Base-by-base conservation (phyloP, 2,113 vertebrate genomes). In the Rostratula benghalensis region DNA sequence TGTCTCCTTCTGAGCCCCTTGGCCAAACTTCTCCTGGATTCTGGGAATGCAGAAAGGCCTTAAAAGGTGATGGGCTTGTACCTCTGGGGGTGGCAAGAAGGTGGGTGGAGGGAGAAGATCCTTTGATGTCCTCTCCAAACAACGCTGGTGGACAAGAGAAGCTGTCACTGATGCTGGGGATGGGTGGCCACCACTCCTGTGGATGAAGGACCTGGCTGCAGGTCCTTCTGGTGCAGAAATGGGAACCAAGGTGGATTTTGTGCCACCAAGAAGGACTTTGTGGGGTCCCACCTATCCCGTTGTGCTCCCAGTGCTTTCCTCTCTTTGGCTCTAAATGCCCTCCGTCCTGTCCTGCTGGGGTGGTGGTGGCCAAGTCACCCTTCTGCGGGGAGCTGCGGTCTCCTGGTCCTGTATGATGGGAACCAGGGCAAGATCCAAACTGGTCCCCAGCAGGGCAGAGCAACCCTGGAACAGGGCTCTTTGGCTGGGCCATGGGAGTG, bases 141-240 rank as follows among this genome's bases (percentile, higher is more conserved):
- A 12, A 45, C 43, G 12, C 60, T 3, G 28, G 3, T 14, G 41
- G n/a, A 13, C 8, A 9, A 56, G 69, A 13, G 28, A 65, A 11
- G 63, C 28, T 22, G 9, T 22, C 28, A 6, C 39, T 65, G 37
- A 7, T 1, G 22, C n/a, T 41, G 43, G 16, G 31, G 51, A 8
- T 0, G 1, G 21, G 48, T 5, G 53, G 17, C 19, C 25, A 9
- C 13, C 6, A 0, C 30, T 39, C 11, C 59, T 7, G 25, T 0
- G 1, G 33, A 1, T 17, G 51, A 14, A 43, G 31, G n/a, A 43
- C 23, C 59, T n/a, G 46, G 19, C 18, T 50, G 46, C 46, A 46
- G 46, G 20, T 46, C 45, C 46, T 22, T 28, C 30, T 25, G 4
- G 0, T 1, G 19, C 15, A 19, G 12, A 18, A 13, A 21, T 5